Percentiles rank a stretch among this genome's conserved stretches.
Conservation (phyloP, 2,113 vertebrate species). For the Petrocephalus zakoni region DNA sequence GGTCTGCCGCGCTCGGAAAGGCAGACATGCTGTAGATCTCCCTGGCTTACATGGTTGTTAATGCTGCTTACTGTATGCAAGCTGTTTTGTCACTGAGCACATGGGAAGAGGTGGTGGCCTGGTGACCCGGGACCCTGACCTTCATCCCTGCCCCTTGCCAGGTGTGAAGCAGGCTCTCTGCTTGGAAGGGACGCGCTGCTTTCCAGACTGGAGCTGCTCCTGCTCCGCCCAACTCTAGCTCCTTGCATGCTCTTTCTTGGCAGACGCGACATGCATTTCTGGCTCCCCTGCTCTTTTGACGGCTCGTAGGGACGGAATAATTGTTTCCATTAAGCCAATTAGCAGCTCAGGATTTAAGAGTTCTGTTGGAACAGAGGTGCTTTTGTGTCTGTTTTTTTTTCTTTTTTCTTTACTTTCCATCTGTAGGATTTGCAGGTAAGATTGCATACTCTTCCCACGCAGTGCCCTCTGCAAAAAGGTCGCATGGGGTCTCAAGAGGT, state of each 20-base stretch:
- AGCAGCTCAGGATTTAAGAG: constrained; percentile 36
- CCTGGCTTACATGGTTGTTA: neutral
- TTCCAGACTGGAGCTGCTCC: neutral
- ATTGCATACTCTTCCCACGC: neutral
- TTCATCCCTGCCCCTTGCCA: neutral
- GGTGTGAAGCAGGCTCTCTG: neutral
- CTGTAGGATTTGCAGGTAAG: constrained; percentile 42
- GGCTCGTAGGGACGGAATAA: constrained; percentile 42
- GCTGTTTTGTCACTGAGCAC: neutral
- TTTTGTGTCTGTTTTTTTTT: constrained; percentile 23
- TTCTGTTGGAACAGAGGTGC: constrained; percentile 42
- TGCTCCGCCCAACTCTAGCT: neutral
- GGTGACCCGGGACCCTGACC: neutral
- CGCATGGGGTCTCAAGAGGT: neutral
- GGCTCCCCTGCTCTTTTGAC: constrained; percentile 37
- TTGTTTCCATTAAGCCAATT: constrained; percentile 52
- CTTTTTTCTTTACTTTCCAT: no score
- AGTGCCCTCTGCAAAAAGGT: neutral
- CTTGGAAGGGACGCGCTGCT: neutral
- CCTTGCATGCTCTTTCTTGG: neutral
- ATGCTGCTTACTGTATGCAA: neutral
- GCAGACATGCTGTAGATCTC: neutral
- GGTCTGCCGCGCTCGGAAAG: neutral
- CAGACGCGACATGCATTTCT: neutral
- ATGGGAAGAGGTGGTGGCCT: neutral